A percentile compares a stretch with the other conserved stretches of the same genome.
Evolutionary conservation across 1,140 invertebrate species (phyloP).

Genomic region (Drosophila lini): DNA sequence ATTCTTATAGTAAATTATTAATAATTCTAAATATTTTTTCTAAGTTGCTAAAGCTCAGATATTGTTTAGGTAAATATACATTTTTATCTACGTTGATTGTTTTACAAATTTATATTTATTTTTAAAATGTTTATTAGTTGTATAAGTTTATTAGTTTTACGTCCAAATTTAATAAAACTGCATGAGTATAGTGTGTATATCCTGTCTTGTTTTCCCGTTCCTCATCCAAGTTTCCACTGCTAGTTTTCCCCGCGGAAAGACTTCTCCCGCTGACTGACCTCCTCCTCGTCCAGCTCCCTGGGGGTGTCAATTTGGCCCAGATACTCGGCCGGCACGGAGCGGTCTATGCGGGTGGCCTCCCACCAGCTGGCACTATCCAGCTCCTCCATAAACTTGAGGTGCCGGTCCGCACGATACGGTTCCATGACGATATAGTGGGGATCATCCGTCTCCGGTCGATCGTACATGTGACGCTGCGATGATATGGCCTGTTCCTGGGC

Average conservation of each 20-base stretch:
- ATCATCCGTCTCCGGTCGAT: constrained; percentile 91
- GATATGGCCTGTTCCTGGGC: constrained; percentile 88
- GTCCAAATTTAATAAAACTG: constrained; percentile 1
- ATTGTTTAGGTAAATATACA: no score
- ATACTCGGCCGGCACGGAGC: constrained; percentile 28
- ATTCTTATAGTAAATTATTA: not conserved
- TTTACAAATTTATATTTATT: not conserved
- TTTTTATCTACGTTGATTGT: not conserved
- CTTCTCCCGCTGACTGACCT: constrained; percentile 7
- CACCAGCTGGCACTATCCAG: constrained; percentile 49
- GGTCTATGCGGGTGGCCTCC: not conserved
- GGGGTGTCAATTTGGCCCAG: constrained; percentile 50
- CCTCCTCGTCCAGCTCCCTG: constrained; percentile 28
- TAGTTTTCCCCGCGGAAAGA: not conserved
- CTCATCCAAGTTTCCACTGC: not conserved
- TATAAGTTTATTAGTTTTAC: not conserved
- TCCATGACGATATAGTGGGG: constrained; percentile 94
- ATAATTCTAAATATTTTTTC: not conserved
- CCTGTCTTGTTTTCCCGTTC: not conserved
- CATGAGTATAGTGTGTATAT: not conserved
- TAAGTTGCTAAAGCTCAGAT: not conserved
- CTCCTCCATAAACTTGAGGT: constrained; percentile 86
- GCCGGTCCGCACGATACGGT: constrained; percentile 89
- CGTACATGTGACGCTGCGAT: constrained; percentile 90
- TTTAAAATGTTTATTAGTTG: not conserved